phyloP scores from a whole-genome alignment of 1,140 invertebrate species.

The Hermetia illucens region DNA sequence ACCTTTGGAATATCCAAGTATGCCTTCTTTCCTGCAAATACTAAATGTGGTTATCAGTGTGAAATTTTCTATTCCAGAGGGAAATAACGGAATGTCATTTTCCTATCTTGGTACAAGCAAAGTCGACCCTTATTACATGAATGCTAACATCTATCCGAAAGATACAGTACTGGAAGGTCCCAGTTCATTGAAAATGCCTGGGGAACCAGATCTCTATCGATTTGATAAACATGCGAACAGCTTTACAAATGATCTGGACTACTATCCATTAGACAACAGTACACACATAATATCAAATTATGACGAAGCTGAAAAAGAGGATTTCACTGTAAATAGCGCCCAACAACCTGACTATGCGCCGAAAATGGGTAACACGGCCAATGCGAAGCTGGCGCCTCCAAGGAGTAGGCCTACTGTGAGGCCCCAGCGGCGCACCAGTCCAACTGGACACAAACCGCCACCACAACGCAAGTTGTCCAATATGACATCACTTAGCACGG shows the following conservation, averaged over 20 bases:
- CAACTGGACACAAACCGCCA: not conserved
- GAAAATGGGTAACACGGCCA: constrained; percentile 12
- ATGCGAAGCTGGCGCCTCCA: constrained; percentile 1
- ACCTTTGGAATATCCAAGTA: constrained; percentile 12
- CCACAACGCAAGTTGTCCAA: not conserved
- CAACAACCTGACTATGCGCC: constrained; percentile 17
- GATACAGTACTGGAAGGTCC: constrained; percentile 6
- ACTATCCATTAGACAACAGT: constrained; percentile 24
- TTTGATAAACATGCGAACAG: constrained; percentile 1
- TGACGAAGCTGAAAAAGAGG: constrained; percentile 26
- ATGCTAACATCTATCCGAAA: no score
- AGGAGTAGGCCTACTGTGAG: no score
- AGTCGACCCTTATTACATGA: no score
- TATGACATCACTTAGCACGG: constrained; percentile 22
- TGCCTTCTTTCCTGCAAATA: no score
- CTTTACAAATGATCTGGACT: constrained; percentile 3
- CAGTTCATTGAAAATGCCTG: constrained; percentile 19
- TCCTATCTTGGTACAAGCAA: no score
- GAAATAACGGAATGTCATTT: no score
- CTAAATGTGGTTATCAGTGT: no score
- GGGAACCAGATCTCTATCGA: constrained; percentile 15
- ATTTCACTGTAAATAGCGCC: constrained; percentile 28
- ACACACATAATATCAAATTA: constrained; percentile 25
- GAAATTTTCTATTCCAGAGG: no score
- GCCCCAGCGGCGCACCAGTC: not conserved